phyloP scores from a whole-genome alignment of 2,888 invertebrate genomes.

The Phyto melanocephala region DNA sequence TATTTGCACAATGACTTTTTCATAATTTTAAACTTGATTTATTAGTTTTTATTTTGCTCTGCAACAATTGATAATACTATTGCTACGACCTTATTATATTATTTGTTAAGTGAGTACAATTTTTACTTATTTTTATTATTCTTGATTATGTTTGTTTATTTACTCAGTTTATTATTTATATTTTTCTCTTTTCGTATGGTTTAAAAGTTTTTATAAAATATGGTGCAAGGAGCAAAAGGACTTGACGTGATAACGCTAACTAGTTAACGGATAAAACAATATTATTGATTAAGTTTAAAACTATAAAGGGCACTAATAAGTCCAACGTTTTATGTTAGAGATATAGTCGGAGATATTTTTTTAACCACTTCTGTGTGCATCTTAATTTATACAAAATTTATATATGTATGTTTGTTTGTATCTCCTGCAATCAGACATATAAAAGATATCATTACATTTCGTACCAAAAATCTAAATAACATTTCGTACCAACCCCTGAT shows the following conservation, averaged over 20 bases:
- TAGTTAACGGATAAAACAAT: too few relatives aligned
- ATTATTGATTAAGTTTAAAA: too few relatives aligned
- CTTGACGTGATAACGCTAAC: too few relatives aligned
- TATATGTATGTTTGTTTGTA: too few relatives aligned
- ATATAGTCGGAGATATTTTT: neutral
- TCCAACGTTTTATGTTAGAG: too few relatives aligned
- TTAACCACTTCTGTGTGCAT: neutral
- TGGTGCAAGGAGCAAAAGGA: neutral
- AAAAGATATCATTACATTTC: too few relatives aligned
- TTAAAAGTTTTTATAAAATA: neutral
- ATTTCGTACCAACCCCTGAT: too few relatives aligned
- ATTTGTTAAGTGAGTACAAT: neutral
- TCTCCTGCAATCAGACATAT: too few relatives aligned
- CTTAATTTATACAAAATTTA: too few relatives aligned
- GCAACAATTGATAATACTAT: neutral
- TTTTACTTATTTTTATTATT: neutral
- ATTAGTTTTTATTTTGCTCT: neutral
- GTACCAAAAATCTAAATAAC: too few relatives aligned
- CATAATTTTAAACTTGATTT: constrained; percentile 7
- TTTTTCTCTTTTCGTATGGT: neutral
- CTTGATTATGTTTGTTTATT: neutral
- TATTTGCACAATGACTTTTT: neutral
- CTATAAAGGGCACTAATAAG: too few relatives aligned
- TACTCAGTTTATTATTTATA: constrained; percentile 1
- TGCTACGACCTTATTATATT: neutral